These are phyloP conservation scores for Nephrotoma appendiculata DNA, from an alignment of 2,888 invertebrate genomes.

Conservation along the genomic window DNA sequence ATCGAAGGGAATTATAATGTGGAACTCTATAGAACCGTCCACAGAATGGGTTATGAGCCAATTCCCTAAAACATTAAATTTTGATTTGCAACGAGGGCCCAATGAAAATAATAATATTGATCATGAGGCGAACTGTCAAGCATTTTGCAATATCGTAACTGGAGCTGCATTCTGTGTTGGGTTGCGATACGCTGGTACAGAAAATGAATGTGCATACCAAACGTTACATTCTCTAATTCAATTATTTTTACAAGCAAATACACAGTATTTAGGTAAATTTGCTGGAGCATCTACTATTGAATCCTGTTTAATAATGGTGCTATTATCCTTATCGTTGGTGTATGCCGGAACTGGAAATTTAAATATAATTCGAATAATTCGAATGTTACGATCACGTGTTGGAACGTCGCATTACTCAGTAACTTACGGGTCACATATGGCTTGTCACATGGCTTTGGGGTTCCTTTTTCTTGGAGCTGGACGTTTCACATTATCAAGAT, in stretches of 20 bases:
- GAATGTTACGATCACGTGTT: constrained; percentile 69
- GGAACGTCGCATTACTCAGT: constrained; percentile 56
- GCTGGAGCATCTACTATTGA: constrained; percentile 85
- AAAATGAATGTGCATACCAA: constrained; percentile 64
- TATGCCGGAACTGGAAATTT: constrained; percentile 92
- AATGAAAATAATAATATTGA: constrained; percentile 46
- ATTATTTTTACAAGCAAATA: constrained; percentile 26
- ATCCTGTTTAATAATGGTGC: constrained; percentile 68
- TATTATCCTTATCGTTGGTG: constrained; percentile 73
- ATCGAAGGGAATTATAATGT: constrained; percentile 48
- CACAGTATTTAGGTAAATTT: constrained; percentile 68
- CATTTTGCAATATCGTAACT: constrained; percentile 89
- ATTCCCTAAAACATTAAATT: constrained; percentile 60
- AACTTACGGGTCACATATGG: constrained; percentile 85
- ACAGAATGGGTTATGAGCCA: constrained; percentile 73
- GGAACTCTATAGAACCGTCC: constrained; percentile 71
- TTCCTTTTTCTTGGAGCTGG: constrained; percentile 90
- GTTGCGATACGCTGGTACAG: constrained; percentile 85
- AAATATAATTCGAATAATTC: constrained; percentile 62
- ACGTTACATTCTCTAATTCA: constrained; percentile 39
- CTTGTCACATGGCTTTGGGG: constrained; percentile 89
- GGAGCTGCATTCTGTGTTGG: constrained; percentile 92
- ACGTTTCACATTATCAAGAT: constrained; percentile 66
- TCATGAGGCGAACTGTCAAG: constrained; percentile 91
- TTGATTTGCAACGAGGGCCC: constrained; percentile 64